Percentiles rank a stretch among this genome's conserved stretches.
phyloP scores from a whole-genome alignment of 2,113 vertebrate species.

The Macquaria ambigua region DNA sequence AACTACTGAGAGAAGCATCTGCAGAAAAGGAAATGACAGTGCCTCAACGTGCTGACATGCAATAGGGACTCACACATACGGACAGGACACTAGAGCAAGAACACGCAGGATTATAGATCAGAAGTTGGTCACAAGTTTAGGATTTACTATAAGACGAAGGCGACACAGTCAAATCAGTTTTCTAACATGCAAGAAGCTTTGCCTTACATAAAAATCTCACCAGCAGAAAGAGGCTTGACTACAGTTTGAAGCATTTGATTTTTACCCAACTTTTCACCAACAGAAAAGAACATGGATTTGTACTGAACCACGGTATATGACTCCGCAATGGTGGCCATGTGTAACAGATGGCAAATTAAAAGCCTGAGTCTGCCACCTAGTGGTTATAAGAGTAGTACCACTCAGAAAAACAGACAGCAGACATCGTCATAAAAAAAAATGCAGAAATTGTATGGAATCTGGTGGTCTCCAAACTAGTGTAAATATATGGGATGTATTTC shows the following conservation, averaged over 20 bases:
- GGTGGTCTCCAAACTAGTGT: not conserved
- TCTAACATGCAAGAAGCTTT: not conserved
- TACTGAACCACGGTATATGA: not conserved
- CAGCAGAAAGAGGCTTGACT: no score
- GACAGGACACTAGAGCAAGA: not conserved
- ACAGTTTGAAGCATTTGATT: not conserved
- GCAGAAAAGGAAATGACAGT: conserved; percentile 40
- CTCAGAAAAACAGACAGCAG: not conserved
- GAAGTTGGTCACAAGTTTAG: conserved; percentile 33
- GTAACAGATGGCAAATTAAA: not conserved
- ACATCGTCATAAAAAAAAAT: not conserved
- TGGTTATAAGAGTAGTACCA: conserved; percentile 32
- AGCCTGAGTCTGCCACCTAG: conserved; percentile 60
- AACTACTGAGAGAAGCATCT: conserved; percentile 18
- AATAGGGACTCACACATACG: not conserved
- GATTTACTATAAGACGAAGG: conserved; percentile 5
- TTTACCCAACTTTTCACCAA: not conserved
- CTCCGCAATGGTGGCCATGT: not conserved
- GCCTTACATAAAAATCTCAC: not conserved
- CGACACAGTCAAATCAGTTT: conserved; percentile 8
- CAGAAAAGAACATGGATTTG: not conserved
- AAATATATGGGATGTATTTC: not conserved
- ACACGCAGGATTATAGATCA: conserved; percentile 18
- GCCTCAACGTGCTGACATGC: not conserved
- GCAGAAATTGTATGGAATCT: not conserved